Conservation (phyloP, 1,140 invertebrate genomes). For the Pachypsylla venusta region DNA sequence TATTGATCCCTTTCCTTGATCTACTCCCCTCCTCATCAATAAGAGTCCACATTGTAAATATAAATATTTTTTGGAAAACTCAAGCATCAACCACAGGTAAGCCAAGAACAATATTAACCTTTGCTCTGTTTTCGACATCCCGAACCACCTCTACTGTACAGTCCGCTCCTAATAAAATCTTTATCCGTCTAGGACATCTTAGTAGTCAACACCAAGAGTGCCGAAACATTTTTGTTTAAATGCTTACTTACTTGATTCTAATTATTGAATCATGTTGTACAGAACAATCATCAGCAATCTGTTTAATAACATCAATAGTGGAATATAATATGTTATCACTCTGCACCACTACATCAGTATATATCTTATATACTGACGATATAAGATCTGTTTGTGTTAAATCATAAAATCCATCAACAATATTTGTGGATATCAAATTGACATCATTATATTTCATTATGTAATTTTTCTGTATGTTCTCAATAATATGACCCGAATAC, state of each 20-base stretch:
- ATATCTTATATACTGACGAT: background rate
- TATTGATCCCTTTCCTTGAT: no score
- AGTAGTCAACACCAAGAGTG: no score
- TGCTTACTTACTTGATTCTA: background rate
- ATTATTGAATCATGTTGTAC: background rate
- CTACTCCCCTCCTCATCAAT: no score
- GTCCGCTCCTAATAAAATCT: no score
- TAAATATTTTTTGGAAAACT: no score
- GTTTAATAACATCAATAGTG: background rate
- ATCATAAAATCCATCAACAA: background rate
- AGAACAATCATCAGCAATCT: slow-evolving; percentile 1
- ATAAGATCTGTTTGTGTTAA: background rate
- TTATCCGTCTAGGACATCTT: no score
- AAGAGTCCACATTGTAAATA: no score
- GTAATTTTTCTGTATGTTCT: background rate
- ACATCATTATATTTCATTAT: background rate
- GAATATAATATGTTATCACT: background rate
- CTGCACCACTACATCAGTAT: background rate
- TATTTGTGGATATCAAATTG: background rate
- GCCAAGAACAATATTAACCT: no score
- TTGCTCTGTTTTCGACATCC: no score
- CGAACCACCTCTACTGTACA: no score
- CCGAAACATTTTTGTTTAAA: no score
- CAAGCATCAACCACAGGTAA: no score
- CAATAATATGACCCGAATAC: background rate